Percentiles rank a stretch among this genome's conserved stretches.
Conservation (phyloP, 2,797 vertebrate genomes). For the Sandelia bainsii region DNA sequence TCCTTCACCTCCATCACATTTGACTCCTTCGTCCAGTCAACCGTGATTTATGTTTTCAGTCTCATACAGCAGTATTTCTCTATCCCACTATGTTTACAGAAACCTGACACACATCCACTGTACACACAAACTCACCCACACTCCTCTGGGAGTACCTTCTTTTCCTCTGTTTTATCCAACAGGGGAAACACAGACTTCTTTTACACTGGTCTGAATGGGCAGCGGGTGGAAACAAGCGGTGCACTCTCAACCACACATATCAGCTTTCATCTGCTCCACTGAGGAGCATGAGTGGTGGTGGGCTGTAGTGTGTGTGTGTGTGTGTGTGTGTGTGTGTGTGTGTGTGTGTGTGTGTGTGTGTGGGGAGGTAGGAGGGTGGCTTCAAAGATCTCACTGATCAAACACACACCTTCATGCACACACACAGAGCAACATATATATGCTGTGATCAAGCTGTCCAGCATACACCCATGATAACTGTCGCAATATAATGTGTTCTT, state of each 20-base stretch:
- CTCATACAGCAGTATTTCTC: not conserved
- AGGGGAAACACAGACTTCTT: slow-evolving; percentile 29
- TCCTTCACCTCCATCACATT: slow-evolving; percentile 55
- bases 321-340: too few relatives aligned
- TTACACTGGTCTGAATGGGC: slow-evolving; percentile 53
- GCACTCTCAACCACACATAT: slow-evolving; percentile 66
- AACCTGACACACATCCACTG: slow-evolving; percentile 4
- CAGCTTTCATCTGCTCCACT: slow-evolving; percentile 68
- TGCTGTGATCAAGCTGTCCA: slow-evolving; percentile 34
- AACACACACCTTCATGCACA: slow-evolving; percentile 44
- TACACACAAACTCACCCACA: slow-evolving; percentile 2
- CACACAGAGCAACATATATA: not conserved
- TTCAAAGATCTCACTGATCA: slow-evolving; percentile 81
- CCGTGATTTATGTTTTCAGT: slow-evolving; percentile 10
- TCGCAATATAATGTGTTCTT: not conserved
- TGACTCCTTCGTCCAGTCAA: slow-evolving; percentile 35
- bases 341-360: too few relatives aligned
- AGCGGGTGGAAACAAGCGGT: slow-evolving; percentile 42
- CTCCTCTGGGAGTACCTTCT: not conserved
- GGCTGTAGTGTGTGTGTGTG: too few relatives aligned
- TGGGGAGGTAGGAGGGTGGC: slow-evolving; percentile 56
- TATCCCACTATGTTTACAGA: not conserved
- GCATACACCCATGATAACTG: slow-evolving; percentile 15
- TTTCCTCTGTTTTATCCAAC: slow-evolving; percentile 30
- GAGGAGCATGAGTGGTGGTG: slow-evolving; percentile 1